Evolutionary conservation across 2,797 vertebrate genomes (phyloP).

Genomic region (Phrynocephalus forsythii): DNA sequence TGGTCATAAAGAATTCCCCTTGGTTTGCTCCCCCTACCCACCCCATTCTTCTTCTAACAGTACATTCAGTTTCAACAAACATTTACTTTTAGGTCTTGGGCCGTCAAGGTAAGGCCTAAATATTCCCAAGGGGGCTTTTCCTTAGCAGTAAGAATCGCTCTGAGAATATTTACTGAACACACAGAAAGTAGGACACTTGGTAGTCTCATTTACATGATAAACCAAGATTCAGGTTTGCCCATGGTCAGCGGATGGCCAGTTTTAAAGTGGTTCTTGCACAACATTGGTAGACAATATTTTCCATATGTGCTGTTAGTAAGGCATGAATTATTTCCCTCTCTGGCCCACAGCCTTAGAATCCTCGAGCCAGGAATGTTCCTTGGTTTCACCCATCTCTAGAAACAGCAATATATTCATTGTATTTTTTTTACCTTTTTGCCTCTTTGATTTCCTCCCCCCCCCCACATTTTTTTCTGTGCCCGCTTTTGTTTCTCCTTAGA

Average conservation of each 20-base stretch:
- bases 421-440: not conserved
- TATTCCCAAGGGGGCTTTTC: slow-evolving; percentile 77
- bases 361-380: too few relatives aligned
- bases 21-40: slow-evolving; percentile 64
- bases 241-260: slow-evolving; percentile 47
- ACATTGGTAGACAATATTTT: too few relatives aligned
- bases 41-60: slow-evolving; percentile 61
- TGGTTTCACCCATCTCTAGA: too few relatives aligned
- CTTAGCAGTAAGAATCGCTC: slow-evolving; percentile 73
- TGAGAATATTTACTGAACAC: slow-evolving; percentile 75
- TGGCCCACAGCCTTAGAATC: too few relatives aligned
- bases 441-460: not conserved
- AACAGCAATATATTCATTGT: too few relatives aligned
- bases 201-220: slow-evolving; percentile 69
- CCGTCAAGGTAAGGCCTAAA: slow-evolving; percentile 77
- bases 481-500: too few relatives aligned
- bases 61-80: slow-evolving; percentile 76
- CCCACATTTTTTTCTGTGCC: too few relatives aligned
- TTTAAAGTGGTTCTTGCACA: slow-evolving; percentile 54
- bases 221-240: slow-evolving; percentile 56
- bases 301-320: too few relatives aligned
- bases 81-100: slow-evolving; percentile 77
- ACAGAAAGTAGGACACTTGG: slow-evolving; percentile 67
- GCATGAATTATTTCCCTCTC: too few relatives aligned
- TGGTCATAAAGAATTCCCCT: slow-evolving; percentile 69